These are phyloP conservation scores for Tachina fera DNA, from an alignment of 2,888 invertebrate genomes.

Conservation along the genomic window DNA sequence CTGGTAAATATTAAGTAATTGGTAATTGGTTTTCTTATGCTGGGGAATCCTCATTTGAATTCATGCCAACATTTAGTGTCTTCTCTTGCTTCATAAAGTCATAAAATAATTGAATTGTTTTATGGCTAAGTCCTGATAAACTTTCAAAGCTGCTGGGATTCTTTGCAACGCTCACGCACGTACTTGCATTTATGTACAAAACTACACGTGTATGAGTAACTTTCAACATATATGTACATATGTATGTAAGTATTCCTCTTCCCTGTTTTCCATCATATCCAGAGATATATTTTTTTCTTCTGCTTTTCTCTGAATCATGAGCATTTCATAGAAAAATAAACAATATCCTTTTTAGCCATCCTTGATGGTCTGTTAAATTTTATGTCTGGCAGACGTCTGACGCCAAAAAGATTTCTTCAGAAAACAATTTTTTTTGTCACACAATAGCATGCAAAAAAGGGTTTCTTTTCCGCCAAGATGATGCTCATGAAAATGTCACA, in stretches of 20 bases:
- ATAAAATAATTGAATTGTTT: too few relatives aligned
- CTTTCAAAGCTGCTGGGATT: neutral
- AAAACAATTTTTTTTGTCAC: constrained; percentile 35
- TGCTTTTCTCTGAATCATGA: constrained; percentile 34
- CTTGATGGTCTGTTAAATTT: constrained; percentile 58
- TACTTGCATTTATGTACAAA: too few relatives aligned
- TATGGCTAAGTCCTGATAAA: neutral
- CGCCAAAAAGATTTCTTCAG: constrained; percentile 58
- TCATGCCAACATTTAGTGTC: too few relatives aligned
- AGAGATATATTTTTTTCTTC: constrained; percentile 9
- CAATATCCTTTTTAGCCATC: constrained; percentile 38
- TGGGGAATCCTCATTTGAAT: too few relatives aligned
- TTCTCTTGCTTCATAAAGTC: neutral
- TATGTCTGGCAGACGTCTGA: constrained; percentile 71
- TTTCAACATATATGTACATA: neutral
- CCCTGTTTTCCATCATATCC: constrained; percentile 34
- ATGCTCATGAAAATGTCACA: constrained; percentile 6
- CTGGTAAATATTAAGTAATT: too few relatives aligned
- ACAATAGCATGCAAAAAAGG: constrained; percentile 13
- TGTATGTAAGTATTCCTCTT: constrained; percentile 1
- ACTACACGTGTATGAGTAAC: neutral
- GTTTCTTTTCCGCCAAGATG: constrained; percentile 1
- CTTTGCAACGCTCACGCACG: neutral
- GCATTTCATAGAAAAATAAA: constrained; percentile 31
- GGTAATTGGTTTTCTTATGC: too few relatives aligned